Evolutionary conservation across 1,140 invertebrate genomes (phyloP), one percentile per base, ranked within the genome.

Genomic region (Euwallacea fornicatus): DNA sequence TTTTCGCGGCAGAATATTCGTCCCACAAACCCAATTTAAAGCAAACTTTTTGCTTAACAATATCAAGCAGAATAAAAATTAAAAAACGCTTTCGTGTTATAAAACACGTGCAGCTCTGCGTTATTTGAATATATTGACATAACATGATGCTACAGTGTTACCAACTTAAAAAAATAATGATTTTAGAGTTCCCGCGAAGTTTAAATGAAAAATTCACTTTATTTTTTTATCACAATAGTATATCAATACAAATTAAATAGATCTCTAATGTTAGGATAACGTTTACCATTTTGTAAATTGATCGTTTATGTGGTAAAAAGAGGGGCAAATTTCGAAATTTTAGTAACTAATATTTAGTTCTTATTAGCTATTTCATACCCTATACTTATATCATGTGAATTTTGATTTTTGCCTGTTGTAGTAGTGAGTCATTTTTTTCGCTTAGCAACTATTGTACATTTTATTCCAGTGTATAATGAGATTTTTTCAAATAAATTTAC

Each of bases 301-400:
- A 11, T 46, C 42, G 21, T 68, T 60, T 8, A 6, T 60, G 66
- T 55, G 55, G 53, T n/a, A 11, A 16, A 10, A 33, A 33, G 21
- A 50, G 13, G 56, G 66, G 66, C 58, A 69, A 69, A 43, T 16
- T 61, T 71, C 61, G 50, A 64, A 71, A 64, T 55, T 54, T 71
- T 56, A 33, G 69, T 71, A 71, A 71, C 69, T 71, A 71, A 71
- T 71, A 71, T 71, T 71, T 71, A 71, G 69, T 71, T 42, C 53
- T 53, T 59, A 50, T 50, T 50, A 50, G 46, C 46, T 64, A 16
- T 64, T 15, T n/a, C n/a, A 11, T 9, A 6, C 58, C 7, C 8
- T 67, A 8, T 67, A 46, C 43, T 59, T 67, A 10, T 15, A 7
- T 66, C 33, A 15, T 15, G 41, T 55, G 13, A 21, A 69, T 69